phyloP scores from a whole-genome alignment of 2,888 invertebrate genomes.

The Eupithecia vulgata region DNA sequence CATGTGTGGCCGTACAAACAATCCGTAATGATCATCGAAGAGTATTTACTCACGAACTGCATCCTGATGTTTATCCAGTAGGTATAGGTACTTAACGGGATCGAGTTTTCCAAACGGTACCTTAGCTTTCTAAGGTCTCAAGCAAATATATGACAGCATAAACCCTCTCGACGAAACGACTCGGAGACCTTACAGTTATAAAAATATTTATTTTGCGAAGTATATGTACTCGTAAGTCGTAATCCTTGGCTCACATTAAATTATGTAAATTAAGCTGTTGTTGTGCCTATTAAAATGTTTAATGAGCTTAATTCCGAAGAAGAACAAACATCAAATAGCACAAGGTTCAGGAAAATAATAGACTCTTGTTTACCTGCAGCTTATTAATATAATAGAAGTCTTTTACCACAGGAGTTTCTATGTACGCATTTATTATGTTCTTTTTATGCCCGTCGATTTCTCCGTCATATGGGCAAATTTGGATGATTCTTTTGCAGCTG shows the following conservation, averaged over 20 bases:
- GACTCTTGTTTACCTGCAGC: constrained; percentile 13
- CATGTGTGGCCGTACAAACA: constrained; percentile 14
- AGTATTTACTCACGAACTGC: constrained; percentile 26
- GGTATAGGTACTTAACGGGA: constrained; percentile 28
- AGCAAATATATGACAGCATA: constrained; percentile 18
- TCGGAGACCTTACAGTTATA: constrained; percentile 25
- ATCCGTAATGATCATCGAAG: constrained; percentile 19
- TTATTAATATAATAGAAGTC: constrained; percentile 17
- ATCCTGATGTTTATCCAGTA: constrained; percentile 21
- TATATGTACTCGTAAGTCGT: constrained; percentile 3
- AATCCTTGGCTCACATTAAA: constrained; percentile 36
- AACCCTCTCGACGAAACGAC: constrained; percentile 11
- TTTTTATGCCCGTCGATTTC: too few relatives aligned
- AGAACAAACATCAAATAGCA: constrained; percentile 24
- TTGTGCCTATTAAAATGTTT: constrained; percentile 36
- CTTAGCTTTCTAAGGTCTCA: constrained; percentile 21
- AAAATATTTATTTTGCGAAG: constrained; percentile 25
- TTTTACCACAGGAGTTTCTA: neutral
- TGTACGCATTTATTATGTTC: neutral
- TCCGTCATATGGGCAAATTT: too few relatives aligned
- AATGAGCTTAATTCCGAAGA: constrained; percentile 38
- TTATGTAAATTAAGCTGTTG: constrained; percentile 32
- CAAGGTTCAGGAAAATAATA: constrained; percentile 24
- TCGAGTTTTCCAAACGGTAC: constrained; percentile 26
- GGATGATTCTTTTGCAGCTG: too few relatives aligned